Conservation (phyloP, 2,888 invertebrate genomes). For the Trachelus stipa region DNA sequence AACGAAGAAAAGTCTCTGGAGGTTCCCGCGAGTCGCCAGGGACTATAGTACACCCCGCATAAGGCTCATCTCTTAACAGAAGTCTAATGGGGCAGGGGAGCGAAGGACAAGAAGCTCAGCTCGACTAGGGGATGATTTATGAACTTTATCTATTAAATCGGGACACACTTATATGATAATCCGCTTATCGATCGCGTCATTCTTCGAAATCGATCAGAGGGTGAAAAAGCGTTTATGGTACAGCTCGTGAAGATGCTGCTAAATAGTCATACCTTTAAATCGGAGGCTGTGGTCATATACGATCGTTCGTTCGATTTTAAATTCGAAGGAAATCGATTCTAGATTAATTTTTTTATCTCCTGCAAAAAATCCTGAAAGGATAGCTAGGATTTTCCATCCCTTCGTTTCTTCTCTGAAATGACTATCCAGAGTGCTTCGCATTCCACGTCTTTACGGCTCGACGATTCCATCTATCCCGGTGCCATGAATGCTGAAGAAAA, state of each 20-base stretch:
- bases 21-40: conserved; percentile 31
- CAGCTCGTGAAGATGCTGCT: not conserved
- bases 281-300: not conserved
- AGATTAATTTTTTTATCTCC: not conserved
- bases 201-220: not conserved
- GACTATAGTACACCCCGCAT: conserved; percentile 43
- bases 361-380: not conserved
- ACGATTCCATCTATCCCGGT: not conserved
- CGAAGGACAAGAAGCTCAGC: not conserved
- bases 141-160: not conserved
- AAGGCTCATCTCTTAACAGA: conserved; percentile 53
- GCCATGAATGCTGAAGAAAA: not conserved
- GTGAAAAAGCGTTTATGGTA: not conserved
- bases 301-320: not conserved
- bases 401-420: not conserved
- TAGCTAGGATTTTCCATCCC: not conserved
- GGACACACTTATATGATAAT: not conserved
- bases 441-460: not conserved
- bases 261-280: not conserved
- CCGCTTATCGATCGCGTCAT: not conserved
- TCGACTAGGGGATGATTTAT: not conserved
- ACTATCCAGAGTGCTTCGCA: not conserved
- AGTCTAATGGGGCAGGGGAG: conserved; percentile 37
- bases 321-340: not conserved
- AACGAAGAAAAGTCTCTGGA: conserved; percentile 38